Conservation (phyloP, 2,113 vertebrate genomes). For the Saiga tatarica region DNA sequence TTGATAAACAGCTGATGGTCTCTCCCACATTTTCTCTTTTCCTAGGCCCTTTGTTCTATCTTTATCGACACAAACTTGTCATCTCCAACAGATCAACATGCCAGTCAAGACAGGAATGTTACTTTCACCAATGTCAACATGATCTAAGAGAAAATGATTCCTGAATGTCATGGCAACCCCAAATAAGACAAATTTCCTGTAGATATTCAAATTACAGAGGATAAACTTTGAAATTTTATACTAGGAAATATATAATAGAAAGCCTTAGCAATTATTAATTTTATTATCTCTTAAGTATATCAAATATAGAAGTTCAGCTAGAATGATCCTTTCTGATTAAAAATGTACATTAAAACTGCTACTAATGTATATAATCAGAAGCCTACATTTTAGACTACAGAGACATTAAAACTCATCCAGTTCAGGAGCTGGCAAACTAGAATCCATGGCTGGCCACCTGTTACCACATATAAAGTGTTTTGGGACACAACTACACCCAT, state of each 20-base stretch:
- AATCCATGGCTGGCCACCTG: not conserved
- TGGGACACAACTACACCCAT: accelerated
- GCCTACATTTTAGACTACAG: not conserved
- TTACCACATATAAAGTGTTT: not conserved
- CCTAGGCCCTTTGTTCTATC: not conserved
- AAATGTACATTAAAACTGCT: not conserved
- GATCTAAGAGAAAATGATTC: not conserved
- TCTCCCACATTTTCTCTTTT: not conserved
- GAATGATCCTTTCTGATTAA: not conserved
- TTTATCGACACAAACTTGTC: not conserved
- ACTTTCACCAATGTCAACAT: not conserved
- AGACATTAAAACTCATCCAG: not conserved
- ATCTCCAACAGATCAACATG: not conserved
- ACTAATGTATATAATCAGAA: not conserved
- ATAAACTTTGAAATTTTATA: not conserved
- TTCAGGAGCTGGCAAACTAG: too few species aligned
- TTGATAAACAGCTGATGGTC: not conserved
- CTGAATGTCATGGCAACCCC: not conserved
- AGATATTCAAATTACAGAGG: not conserved
- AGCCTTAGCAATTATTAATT: not conserved
- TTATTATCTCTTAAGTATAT: not conserved
- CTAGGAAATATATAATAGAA: not conserved
- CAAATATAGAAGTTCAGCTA: not conserved
- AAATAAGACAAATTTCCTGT: not conserved
- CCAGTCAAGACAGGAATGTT: not conserved